phyloP scores from a whole-genome alignment of 2,797 vertebrate species.

The Schizopygopsis malacanthus region DNA sequence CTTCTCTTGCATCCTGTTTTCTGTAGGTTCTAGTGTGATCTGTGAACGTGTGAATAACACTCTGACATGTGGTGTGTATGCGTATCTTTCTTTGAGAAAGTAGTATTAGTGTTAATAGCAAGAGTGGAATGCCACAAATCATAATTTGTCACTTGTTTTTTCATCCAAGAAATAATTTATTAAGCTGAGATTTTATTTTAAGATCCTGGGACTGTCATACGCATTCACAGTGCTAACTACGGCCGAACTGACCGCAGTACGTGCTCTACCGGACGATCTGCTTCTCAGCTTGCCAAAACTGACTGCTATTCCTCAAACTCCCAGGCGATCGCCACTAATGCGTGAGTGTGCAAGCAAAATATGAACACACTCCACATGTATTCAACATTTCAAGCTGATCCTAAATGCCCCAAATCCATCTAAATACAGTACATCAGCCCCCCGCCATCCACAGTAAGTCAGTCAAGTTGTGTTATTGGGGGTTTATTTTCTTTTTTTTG shows the following conservation, averaged over 20 bases:
- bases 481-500: background rate
- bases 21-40: background rate
- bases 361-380: background rate
- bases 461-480: background rate
- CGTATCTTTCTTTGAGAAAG: background rate
- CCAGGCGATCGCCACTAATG: background rate
- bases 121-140: no score
- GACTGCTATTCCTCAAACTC: background rate
- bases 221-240: slow-evolving; percentile 17
- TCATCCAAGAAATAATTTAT: no score
- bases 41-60: background rate
- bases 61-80: slow-evolving; percentile 48
- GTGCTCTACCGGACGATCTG: slow-evolving; percentile 20
- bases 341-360: slow-evolving; percentile 7
- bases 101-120: background rate
- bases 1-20: background rate
- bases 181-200: background rate
- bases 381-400: background rate
- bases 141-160: no score
- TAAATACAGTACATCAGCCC: no score
- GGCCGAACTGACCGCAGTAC: slow-evolving; percentile 34
- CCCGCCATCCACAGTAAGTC: background rate
- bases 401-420: background rate
- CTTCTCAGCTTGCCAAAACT: background rate
- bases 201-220: slow-evolving; percentile 5